phyloP scores from a whole-genome alignment of 2,888 invertebrate species.

The Phortica okadai region DNA sequence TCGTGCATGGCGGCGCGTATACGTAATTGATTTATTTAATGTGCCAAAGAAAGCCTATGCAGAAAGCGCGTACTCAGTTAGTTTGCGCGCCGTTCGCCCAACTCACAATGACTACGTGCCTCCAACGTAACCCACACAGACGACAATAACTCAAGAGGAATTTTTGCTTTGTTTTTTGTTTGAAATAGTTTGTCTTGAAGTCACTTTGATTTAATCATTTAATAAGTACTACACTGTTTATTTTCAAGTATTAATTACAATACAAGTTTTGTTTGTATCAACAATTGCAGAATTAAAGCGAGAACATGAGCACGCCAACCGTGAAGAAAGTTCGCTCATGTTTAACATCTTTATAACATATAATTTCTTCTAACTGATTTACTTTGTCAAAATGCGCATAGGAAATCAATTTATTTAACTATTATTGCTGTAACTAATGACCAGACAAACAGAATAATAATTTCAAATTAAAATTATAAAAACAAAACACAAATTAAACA shows the following conservation, averaged over 20 bases:
- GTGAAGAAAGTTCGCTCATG: not conserved
- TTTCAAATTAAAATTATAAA: not conserved
- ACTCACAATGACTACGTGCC: too few species aligned
- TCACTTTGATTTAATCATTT: too few species aligned
- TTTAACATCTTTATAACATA: not conserved
- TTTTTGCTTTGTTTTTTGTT: too few species aligned
- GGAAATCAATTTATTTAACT: not conserved
- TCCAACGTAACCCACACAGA: too few species aligned
- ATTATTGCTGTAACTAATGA: not conserved
- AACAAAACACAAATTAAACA: not conserved
- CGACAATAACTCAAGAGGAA: too few species aligned
- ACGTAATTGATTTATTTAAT: conserved; percentile 4
- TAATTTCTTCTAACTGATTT: too few species aligned
- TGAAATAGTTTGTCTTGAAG: too few species aligned
- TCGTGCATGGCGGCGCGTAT: not conserved
- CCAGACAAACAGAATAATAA: not conserved
- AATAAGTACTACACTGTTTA: too few species aligned
- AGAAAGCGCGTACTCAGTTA: too few species aligned
- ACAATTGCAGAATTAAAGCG: not conserved
- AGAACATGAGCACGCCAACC: not conserved
- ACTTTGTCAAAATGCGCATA: too few species aligned
- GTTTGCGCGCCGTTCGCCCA: too few species aligned
- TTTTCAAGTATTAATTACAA: too few species aligned
- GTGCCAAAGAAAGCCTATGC: not conserved
- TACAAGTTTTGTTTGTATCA: not conserved